Conservation (phyloP, 2,797 vertebrate genomes). For the Tapera naevia region DNA sequence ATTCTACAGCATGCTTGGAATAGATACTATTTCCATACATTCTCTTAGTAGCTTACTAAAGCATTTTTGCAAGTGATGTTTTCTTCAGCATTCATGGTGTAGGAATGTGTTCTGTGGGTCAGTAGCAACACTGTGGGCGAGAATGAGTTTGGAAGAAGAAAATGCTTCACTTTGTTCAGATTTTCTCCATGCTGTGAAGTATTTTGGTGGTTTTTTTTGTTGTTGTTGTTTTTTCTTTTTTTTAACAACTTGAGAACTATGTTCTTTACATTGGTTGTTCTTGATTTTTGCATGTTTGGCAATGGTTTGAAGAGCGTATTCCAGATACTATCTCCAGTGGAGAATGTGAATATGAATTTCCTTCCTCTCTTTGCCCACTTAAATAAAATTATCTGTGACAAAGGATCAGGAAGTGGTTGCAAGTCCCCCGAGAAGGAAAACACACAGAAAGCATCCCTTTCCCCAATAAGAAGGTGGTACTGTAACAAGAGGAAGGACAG, state of each 20-base stretch:
- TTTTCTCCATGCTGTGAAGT: background rate
- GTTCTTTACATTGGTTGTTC: background rate
- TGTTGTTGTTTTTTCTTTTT: background rate
- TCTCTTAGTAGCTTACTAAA: background rate
- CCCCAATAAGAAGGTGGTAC: background rate
- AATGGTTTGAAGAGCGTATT: background rate
- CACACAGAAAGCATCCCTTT: background rate
- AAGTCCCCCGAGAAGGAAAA: background rate
- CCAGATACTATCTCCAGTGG: background rate
- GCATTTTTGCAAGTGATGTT: constrained; percentile 6
- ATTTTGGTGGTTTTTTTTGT: background rate
- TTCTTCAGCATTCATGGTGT: background rate
- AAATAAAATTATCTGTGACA: background rate
- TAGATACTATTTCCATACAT: background rate
- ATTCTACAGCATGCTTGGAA: background rate
- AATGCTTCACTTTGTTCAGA: background rate
- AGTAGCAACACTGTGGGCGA: background rate
- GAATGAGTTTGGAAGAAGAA: background rate
- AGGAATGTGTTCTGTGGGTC: constrained; percentile 18
- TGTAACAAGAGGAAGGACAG: background rate
- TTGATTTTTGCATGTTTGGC: background rate
- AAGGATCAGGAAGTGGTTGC: background rate
- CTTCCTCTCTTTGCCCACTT: background rate
- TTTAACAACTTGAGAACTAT: background rate
- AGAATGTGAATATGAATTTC: background rate